Evolutionary conservation across 1,140 invertebrate genomes (phyloP).

Genomic region (Proctacanthus coquilletti): DNA sequence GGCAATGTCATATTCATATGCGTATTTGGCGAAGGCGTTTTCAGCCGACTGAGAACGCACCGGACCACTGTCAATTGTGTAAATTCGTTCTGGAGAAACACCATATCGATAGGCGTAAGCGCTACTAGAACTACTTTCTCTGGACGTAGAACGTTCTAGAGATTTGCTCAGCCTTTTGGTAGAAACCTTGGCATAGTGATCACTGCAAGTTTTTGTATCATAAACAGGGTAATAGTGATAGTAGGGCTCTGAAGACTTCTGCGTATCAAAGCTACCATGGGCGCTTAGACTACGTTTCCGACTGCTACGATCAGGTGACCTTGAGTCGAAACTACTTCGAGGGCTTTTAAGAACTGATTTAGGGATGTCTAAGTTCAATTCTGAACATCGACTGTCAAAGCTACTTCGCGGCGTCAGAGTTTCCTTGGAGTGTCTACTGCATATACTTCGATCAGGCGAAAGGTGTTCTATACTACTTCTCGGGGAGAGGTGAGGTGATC

Average conservation of each 20-base stretch:
- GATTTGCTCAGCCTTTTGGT: constrained; percentile 26
- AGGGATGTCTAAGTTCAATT: constrained; percentile 21
- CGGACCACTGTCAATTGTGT: constrained; percentile 15
- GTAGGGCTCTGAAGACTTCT: constrained; percentile 15
- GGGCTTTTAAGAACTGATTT: constrained; percentile 8
- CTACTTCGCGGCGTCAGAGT: constrained; percentile 25
- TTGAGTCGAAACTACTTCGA: constrained; percentile 10
- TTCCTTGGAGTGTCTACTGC: constrained; percentile 5
- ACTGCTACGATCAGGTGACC: constrained; percentile 11
- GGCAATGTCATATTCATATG: neutral
- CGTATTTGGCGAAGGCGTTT: constrained; percentile 16
- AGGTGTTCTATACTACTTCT: constrained; percentile 23
- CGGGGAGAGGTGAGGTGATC: constrained; percentile 23
- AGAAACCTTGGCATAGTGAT: constrained; percentile 25
- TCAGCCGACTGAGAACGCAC: constrained; percentile 27
- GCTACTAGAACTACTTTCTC: constrained; percentile 20
- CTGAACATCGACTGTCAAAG: constrained; percentile 24
- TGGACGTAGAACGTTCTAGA: constrained; percentile 21
- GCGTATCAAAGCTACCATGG: constrained; percentile 24
- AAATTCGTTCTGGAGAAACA: constrained; percentile 23
- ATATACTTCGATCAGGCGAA: constrained; percentile 17
- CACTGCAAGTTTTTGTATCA: constrained; percentile 27
- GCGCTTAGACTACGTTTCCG: constrained; percentile 26
- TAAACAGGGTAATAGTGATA: constrained; percentile 29
- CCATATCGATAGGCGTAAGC: constrained; percentile 26